These are phyloP conservation scores for Pseudomyrmex sp. DNA, from an alignment of 1,140 invertebrate genomes.

Conservation along the genomic window DNA sequence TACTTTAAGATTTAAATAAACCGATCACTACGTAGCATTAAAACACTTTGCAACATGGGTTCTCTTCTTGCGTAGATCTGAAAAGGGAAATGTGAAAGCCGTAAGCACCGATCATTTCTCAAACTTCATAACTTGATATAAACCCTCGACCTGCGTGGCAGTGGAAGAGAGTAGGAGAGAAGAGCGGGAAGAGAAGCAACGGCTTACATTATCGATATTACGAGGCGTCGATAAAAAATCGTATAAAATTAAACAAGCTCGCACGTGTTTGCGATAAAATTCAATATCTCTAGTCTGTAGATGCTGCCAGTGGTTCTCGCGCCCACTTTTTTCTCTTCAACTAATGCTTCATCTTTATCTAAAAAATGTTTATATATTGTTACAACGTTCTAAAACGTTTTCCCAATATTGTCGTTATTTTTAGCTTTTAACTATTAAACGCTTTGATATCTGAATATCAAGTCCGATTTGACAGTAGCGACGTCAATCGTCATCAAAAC, in stretches of 20 bases:
- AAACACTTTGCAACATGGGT: constrained; percentile 28
- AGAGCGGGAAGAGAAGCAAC: constrained; percentile 57
- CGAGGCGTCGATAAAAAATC: constrained; percentile 85
- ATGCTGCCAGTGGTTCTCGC: constrained; percentile 40
- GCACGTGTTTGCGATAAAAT: constrained; percentile 78
- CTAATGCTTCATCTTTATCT: constrained; percentile 10
- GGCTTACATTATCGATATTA: constrained; percentile 85
- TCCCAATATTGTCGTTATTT: background rate
- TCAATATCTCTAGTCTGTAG: constrained; percentile 52
- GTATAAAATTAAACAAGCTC: constrained; percentile 84
- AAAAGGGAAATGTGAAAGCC: constrained; percentile 74
- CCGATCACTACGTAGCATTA: background rate
- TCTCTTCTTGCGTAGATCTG: constrained; percentile 35
- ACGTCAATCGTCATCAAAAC: too few relatives aligned
- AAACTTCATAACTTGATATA: constrained; percentile 83
- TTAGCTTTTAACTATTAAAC: background rate
- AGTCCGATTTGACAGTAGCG: too few relatives aligned
- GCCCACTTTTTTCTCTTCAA: background rate
- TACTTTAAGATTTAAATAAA: constrained; percentile 23
- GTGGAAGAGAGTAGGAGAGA: constrained; percentile 21
- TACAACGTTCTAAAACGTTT: constrained; percentile 19
- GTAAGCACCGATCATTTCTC: constrained; percentile 81
- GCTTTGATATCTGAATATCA: too few relatives aligned
- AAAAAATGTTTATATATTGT: constrained; percentile 4
- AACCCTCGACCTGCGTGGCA: constrained; percentile 69